Conservation (phyloP, 1,140 invertebrate genomes). For the Trichomalopsis sarcophagae region DNA sequence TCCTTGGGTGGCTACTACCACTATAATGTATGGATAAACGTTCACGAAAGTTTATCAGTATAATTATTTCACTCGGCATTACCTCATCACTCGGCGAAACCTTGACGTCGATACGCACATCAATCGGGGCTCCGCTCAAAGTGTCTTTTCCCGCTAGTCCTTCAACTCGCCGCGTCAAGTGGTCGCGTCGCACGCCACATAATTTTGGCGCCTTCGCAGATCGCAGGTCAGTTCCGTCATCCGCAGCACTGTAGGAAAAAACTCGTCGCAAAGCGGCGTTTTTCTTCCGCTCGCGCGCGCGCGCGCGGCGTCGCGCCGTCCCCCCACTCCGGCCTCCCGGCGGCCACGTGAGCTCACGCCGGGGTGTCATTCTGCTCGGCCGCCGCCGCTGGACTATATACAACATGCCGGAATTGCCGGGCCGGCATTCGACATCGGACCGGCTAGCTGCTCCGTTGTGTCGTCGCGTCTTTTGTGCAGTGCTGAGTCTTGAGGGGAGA, state of each 20-base stretch:
- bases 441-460: background rate
- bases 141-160: background rate
- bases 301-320: background rate
- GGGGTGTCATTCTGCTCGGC: background rate
- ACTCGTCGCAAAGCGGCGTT: background rate
- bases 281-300: background rate
- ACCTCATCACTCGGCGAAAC: no score
- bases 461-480: background rate
- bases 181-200: background rate
- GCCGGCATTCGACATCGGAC: constrained; percentile 20
- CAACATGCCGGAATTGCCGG: constrained; percentile 34
- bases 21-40: no score
- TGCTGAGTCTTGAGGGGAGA: background rate
- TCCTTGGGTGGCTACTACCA: no score
- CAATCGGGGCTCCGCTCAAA: background rate
- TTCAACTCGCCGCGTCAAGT: constrained; percentile 9
- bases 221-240: background rate
- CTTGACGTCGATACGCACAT: no score
- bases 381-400: constrained; percentile 11
- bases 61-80: no score
- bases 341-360: background rate
- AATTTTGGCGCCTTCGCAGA: background rate
- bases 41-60: no score
- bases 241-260: background rate
- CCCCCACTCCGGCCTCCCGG: background rate